These are phyloP conservation scores for Amblyraja radiata DNA, from an alignment of 2,797 vertebrate genomes.

Conservation along the genomic window DNA sequence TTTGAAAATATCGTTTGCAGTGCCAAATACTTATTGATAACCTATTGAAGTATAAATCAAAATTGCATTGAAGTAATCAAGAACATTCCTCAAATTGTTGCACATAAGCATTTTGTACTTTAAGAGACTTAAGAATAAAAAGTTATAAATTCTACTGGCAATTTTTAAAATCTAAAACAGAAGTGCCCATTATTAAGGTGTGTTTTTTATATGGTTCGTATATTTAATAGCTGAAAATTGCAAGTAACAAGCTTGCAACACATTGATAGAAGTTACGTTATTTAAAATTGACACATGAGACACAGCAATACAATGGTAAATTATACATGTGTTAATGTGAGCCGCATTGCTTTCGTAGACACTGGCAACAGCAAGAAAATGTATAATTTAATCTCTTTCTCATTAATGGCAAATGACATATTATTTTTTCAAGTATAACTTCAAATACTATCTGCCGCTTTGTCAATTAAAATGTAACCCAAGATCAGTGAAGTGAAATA, in stretches of 20 bases:
- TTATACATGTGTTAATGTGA: not conserved
- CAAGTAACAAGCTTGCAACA: not conserved
- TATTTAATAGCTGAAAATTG: not conserved
- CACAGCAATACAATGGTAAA: not conserved
- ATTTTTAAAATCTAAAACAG: not conserved
- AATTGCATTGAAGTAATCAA: conserved; percentile 12
- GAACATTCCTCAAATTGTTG: not conserved
- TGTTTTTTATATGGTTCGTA: too few relatives aligned
- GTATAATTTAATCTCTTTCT: not conserved
- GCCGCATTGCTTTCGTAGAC: not conserved
- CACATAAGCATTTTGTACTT: not conserved
- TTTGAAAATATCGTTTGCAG: not conserved
- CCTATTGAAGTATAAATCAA: not conserved
- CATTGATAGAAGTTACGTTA: not conserved
- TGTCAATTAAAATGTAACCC: not conserved
- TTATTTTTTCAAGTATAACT: not conserved
- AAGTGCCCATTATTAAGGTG: not conserved
- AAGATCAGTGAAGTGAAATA: conserved; percentile 13
- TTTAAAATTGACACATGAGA: not conserved
- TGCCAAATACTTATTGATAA: not conserved
- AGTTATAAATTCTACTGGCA: not conserved
- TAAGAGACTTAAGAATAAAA: not conserved
- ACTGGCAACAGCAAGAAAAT: not conserved
- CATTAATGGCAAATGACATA: not conserved
- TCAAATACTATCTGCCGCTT: not conserved